A percentile compares a stretch with the other conserved stretches of the same genome.
Conservation (phyloP, 2,888 invertebrate species). For the Stenodera caucasica region DNA sequence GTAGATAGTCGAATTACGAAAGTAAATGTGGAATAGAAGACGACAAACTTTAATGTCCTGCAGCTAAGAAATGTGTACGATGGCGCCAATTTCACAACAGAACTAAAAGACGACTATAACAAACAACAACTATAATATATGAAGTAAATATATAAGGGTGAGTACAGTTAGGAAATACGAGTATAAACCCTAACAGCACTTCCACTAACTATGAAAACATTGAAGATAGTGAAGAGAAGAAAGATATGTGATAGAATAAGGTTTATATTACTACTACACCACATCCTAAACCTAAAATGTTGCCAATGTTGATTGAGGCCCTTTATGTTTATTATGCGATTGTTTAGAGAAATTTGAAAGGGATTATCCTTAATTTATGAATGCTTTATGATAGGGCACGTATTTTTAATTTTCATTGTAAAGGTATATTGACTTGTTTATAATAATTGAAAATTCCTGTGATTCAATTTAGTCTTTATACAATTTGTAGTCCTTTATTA, state of each 20-base stretch:
- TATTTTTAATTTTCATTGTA: too few species aligned
- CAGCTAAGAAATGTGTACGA: not conserved
- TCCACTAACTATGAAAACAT: not conserved
- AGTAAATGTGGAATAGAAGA: too few species aligned
- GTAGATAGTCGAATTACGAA: too few species aligned
- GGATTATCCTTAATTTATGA: too few species aligned
- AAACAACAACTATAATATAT: constrained; percentile 1
- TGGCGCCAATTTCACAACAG: constrained; percentile 2
- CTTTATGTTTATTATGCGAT: too few species aligned
- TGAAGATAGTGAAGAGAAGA: not conserved
- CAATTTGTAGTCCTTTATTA: not conserved
- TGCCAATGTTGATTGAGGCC: too few species aligned
- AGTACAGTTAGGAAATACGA: not conserved
- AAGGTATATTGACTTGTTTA: too few species aligned
- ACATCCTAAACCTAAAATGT: too few species aligned
- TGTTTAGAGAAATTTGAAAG: too few species aligned
- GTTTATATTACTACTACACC: too few species aligned
- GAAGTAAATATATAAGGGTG: not conserved
- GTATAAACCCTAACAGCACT: not conserved
- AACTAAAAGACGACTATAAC: not conserved
- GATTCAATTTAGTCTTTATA: too few species aligned
- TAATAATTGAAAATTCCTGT: not conserved
- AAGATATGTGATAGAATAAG: not conserved
- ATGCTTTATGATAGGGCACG: too few species aligned
- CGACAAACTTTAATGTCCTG: not conserved